Evolutionary conservation across 2,888 invertebrate species (phyloP).

Genomic region (Microctonus hyperodae): DNA sequence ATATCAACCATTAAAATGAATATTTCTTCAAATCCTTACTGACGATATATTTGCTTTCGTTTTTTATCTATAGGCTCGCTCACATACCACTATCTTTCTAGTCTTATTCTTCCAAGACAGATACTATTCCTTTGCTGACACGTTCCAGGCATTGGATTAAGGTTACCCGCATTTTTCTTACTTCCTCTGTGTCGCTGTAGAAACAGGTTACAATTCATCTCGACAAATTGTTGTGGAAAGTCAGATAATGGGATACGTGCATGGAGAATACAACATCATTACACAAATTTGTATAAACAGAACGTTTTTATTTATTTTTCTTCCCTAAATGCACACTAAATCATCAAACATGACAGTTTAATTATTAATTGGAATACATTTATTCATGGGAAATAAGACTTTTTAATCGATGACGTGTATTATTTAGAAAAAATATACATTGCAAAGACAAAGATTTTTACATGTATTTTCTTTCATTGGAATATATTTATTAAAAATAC

Average conservation of each 20-base stretch:
- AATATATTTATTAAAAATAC: too few relatives aligned
- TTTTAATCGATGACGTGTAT: too few relatives aligned
- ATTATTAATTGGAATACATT: too few relatives aligned
- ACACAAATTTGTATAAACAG: conserved; percentile 18
- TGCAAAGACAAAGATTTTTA: too few relatives aligned
- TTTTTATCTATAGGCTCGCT: conserved; percentile 21
- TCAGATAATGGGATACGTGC: conserved; percentile 31
- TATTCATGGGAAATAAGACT: too few relatives aligned
- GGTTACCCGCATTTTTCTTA: conserved; percentile 42
- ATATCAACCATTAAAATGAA: conserved; percentile 55
- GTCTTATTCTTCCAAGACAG: conserved; percentile 6
- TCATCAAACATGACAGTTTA: too few relatives aligned
- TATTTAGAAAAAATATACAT: too few relatives aligned
- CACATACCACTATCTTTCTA: not conserved
- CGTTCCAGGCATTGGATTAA: conserved; percentile 42
- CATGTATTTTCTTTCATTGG: too few relatives aligned
- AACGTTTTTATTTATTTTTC: conserved; percentile 28
- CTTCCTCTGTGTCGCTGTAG: conserved; percentile 30
- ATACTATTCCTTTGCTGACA: conserved; percentile 32
- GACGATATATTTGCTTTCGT: conserved; percentile 37
- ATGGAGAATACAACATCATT: conserved; percentile 10
- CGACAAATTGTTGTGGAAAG: conserved; percentile 38
- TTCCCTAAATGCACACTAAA: too few relatives aligned
- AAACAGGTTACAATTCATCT: conserved; percentile 33
- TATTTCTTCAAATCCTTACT: conserved; percentile 48